Evolutionary conservation across 2,888 invertebrate genomes (phyloP).

Genomic region (Xanthorhoe spadicearia): DNA sequence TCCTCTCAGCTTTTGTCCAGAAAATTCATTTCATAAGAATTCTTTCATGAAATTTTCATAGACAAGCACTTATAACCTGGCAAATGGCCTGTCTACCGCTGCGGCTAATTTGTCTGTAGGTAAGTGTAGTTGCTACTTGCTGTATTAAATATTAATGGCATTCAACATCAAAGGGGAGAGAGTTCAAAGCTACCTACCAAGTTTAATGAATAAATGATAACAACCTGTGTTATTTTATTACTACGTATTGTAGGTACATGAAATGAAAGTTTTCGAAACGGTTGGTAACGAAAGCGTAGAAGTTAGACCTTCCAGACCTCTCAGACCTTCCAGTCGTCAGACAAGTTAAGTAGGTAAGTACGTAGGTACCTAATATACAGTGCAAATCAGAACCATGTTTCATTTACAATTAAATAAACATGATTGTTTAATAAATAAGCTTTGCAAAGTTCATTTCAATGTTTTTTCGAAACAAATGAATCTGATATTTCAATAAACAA

Average conservation of each 20-base stretch:
- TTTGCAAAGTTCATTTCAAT: not conserved
- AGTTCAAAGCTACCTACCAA: slow-evolving; percentile 40
- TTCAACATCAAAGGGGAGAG: slow-evolving; percentile 40
- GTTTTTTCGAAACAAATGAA: not conserved
- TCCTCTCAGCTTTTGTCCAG: too few species aligned
- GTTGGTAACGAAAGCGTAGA: too few species aligned
- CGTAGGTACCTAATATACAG: too few species aligned
- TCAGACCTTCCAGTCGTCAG: too few species aligned
- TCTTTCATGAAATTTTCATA: not conserved
- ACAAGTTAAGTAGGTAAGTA: too few species aligned
- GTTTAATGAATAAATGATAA: slow-evolving; percentile 39
- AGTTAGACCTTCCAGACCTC: too few species aligned
- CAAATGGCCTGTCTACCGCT: slow-evolving; percentile 19
- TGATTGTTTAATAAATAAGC: too few species aligned
- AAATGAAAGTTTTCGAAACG: slow-evolving; percentile 3
- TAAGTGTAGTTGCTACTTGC: slow-evolving; percentile 5
- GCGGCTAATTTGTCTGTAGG: slow-evolving; percentile 22
- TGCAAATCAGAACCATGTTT: too few species aligned
- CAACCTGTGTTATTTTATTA: slow-evolving; percentile 12
- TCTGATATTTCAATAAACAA: not conserved
- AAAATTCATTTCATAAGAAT: too few species aligned
- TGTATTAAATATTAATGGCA: slow-evolving; percentile 38
- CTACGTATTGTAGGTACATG: slow-evolving; percentile 9
- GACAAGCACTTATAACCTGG: not conserved
- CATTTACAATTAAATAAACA: too few species aligned